Evolutionary conservation across 1,140 invertebrate genomes (phyloP), one percentile per base, ranked within the genome.

Genomic region (Dendroctonus ponderosae): DNA sequence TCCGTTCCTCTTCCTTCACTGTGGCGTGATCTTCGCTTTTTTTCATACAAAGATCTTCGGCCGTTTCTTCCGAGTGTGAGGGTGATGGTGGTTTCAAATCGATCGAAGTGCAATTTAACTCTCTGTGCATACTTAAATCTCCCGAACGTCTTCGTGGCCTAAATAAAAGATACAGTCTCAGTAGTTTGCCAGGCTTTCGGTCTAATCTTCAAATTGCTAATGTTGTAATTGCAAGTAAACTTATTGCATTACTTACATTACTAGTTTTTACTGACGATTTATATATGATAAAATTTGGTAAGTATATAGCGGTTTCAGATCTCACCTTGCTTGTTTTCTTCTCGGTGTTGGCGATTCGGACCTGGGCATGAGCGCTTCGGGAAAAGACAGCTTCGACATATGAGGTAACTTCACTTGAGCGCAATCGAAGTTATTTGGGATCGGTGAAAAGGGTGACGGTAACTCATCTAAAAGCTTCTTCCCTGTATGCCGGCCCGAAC

Each of bases 91-190:
- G 43, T 59, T 71, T 68, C 7, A 26, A 5, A 26, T 42, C 5
- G 9, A 40, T 9, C 12, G 39, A 48, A 5, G 67, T 81, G 57
- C 60, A 80, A 26, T 2, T 26, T 69, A 80, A 79, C 74, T 89
- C 87, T 72, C 88, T 87, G 5, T 87, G 84, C 3, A 85, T 80
- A 68, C 83, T 78, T 26, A 85, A 65, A 70, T 93, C 92, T 0
- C 91, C 91, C 0, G 91, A 93, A 70, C 91, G 84, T 69, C 92
- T 81, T 15, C 91, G 78, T 3, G 92, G 92, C 9, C 91, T 67
- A 53, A 26, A 26, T 26, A 26, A 26, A 26, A 26, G 26, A 26
- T 26, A 26, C 26, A 26, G 3, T 26, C 3, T 26, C 26, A 26
- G 3, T 26, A 26, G 3, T 26, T 26, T 26, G 26, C 1, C 26